These are phyloP conservation scores for Bombus waltoni DNA, from an alignment of 1,140 invertebrate genomes.

Conservation along the genomic window DNA sequence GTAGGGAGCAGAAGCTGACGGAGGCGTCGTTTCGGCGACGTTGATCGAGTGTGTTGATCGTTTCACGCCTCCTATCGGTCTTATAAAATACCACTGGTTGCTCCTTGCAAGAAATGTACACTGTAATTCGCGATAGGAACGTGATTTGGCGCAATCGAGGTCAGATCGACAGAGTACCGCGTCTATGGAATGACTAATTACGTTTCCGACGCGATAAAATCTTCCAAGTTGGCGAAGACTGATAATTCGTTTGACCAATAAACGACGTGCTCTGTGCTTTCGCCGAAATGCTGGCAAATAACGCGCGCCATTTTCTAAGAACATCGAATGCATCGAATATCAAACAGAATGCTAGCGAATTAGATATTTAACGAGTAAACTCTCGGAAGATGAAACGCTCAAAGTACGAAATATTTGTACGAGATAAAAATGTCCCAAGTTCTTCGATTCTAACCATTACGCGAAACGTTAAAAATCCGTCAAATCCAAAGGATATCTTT, in stretches of 20 bases:
- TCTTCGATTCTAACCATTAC: too few species aligned
- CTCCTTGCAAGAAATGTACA: neutral
- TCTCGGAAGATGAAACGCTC: too few species aligned
- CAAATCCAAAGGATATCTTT: neutral
- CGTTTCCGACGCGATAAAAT: neutral
- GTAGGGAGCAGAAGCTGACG: neutral
- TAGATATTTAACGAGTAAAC: too few species aligned
- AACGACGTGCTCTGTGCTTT: too few species aligned
- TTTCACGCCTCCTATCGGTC: neutral
- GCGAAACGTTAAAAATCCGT: neutral
- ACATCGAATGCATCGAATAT: too few species aligned
- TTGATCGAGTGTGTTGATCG: slow-evolving; percentile 1
- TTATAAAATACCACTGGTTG: too few species aligned
- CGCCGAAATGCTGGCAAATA: neutral
- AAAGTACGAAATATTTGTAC: too few species aligned
- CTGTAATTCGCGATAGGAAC: neutral
- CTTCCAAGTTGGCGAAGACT: neutral
- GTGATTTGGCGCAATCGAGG: too few species aligned
- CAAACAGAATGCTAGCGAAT: too few species aligned
- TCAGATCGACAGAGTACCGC: neutral
- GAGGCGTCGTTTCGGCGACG: neutral
- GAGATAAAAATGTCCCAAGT: too few species aligned
- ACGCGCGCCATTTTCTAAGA: neutral
- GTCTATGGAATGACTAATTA: neutral
- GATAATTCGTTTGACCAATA: neutral